phyloP scores from a whole-genome alignment of 2,113 vertebrate species.

The Peromyscus maniculatus region DNA sequence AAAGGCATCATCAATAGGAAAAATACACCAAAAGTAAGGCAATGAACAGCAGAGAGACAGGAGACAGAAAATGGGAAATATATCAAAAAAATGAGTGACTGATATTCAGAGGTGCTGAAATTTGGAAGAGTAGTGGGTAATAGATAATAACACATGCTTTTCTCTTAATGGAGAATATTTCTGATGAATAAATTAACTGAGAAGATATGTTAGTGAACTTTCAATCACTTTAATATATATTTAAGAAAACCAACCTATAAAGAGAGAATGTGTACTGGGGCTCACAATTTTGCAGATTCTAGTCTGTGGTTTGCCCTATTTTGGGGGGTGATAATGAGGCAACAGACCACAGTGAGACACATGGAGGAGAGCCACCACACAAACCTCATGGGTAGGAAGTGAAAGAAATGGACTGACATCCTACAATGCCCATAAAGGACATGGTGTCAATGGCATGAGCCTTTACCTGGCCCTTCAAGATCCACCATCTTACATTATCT shows the following conservation, averaged over 20 bases:
- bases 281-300: not conserved
- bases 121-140: not conserved
- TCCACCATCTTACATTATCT: not conserved
- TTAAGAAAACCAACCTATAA: not conserved
- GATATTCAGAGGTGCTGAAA: not conserved
- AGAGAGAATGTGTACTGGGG: not conserved
- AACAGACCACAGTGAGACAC: not conserved
- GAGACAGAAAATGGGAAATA: not conserved
- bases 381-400: not conserved
- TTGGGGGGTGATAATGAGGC: not conserved
- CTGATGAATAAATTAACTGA: not conserved
- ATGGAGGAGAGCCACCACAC: not conserved
- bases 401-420: not conserved
- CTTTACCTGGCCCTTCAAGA: not conserved
- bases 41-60: not conserved
- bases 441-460: fast-evolving
- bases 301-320: not conserved
- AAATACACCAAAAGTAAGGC: not conserved
- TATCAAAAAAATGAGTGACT: not conserved
- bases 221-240: not conserved
- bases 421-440: fast-evolving
- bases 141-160: not conserved
- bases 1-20: not conserved
- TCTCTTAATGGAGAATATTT: not conserved
- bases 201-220: not conserved